Conservation (phyloP, 2,888 invertebrate genomes). For the Lucinisca nassula region DNA sequence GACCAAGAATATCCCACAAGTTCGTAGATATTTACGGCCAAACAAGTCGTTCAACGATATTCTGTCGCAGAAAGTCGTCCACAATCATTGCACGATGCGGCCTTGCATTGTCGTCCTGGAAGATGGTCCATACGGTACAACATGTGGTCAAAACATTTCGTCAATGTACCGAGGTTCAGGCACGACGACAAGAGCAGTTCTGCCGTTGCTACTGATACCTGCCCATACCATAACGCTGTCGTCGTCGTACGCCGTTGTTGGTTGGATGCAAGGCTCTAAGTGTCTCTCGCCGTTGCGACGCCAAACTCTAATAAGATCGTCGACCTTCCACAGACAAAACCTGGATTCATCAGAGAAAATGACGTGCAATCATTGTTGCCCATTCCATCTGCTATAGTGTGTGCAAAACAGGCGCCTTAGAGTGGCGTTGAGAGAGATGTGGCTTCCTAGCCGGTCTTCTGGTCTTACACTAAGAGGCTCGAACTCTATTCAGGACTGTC, state of each 20-base stretch:
- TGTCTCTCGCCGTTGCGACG: constrained; percentile 15
- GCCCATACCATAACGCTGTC: background rate
- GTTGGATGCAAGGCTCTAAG: constrained; percentile 4
- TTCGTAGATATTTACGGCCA: background rate
- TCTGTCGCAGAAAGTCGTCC: background rate
- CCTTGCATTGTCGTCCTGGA: background rate
- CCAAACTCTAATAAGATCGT: constrained; percentile 12
- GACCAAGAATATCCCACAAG: background rate
- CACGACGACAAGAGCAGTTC: no score
- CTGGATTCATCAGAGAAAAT: no score
- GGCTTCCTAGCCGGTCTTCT: no score
- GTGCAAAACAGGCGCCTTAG: no score
- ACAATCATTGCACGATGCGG: background rate
- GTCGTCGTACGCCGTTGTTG: background rate
- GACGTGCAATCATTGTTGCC: no score
- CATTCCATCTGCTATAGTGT: no score
- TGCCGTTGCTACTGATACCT: background rate
- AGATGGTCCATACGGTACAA: background rate
- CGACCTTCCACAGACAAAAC: constrained; percentile 12
- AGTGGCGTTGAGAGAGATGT: no score
- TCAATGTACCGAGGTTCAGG: background rate
- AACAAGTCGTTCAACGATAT: background rate
- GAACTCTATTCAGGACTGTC: no score
- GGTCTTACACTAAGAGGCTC: no score
- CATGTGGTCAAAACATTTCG: background rate